Percentiles rank a stretch among this genome's conserved stretches.
phyloP scores from a whole-genome alignment of 2,888 invertebrate species.

The Tetragnatha montana region DNA sequence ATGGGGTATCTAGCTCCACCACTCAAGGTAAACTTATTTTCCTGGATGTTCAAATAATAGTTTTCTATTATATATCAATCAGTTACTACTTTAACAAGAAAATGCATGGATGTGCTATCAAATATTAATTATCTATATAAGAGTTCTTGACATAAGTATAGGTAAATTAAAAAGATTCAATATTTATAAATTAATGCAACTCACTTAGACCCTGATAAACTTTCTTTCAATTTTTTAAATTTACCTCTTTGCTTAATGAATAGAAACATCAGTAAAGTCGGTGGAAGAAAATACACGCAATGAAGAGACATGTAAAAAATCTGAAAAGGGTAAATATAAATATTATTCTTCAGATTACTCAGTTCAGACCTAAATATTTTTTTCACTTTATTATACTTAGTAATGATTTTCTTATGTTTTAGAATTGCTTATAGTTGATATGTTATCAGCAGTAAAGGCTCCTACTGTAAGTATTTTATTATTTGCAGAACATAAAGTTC shows the following conservation, averaged over 20 bases:
- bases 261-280: slow-evolving; percentile 27
- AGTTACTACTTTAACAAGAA: too few relatives aligned
- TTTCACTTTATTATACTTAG: background rate
- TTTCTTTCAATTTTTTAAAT: background rate
- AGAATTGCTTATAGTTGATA: slow-evolving; percentile 51
- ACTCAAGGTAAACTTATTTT: slow-evolving; percentile 19
- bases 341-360: background rate
- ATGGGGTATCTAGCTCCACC: slow-evolving; percentile 81
- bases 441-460: slow-evolving; percentile 70
- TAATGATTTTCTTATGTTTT: slow-evolving; percentile 23
- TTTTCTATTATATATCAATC: too few relatives aligned
- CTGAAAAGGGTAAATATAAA: slow-evolving; percentile 20
- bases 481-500: background rate
- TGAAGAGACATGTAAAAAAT: slow-evolving; percentile 9
- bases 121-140: background rate
- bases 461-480: slow-evolving; percentile 69
- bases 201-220: background rate
- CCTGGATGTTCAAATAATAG: too few relatives aligned
- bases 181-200: background rate
- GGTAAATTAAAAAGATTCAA: background rate
- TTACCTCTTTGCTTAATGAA: background rate
- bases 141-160: background rate
- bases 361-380: background rate
- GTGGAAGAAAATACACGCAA: slow-evolving; percentile 19
- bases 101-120: background rate